A percentile compares a stretch with the other conserved stretches of the same genome.
Evolutionary conservation across 2,797 vertebrate genomes (phyloP).

Genomic region (Nothura maculosa): DNA sequence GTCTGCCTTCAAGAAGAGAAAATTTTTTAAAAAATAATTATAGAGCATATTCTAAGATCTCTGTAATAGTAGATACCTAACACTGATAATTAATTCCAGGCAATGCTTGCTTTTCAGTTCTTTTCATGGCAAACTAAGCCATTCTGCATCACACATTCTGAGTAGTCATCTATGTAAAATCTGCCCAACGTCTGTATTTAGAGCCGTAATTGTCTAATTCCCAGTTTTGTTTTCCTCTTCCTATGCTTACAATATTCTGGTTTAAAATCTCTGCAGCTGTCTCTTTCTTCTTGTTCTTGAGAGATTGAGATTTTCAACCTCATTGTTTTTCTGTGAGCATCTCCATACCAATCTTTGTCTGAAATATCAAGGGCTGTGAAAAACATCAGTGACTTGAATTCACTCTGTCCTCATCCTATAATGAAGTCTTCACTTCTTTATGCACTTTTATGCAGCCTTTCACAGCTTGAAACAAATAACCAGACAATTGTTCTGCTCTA

Average conservation of each 20-base stretch:
- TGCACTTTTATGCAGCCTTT: not conserved
- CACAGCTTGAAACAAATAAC: not conserved
- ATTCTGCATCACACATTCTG: not conserved
- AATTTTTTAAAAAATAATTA: not conserved
- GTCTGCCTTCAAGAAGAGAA: not conserved
- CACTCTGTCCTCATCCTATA: not conserved
- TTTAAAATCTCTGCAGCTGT: not conserved
- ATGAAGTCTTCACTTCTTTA: not conserved
- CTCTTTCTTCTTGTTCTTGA: not conserved
- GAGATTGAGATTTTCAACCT: not conserved
- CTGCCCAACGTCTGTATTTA: not conserved
- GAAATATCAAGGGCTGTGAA: constrained; percentile 7
- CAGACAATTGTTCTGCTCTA: not conserved
- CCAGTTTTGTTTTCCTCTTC: not conserved
- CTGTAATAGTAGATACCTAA: not conserved
- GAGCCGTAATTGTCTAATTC: not conserved
- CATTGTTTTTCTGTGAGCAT: not conserved
- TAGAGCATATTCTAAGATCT: not conserved
- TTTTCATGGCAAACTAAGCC: not conserved
- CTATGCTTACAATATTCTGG: not conserved
- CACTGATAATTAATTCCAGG: not conserved
- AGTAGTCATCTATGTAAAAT: not conserved
- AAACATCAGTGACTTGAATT: not conserved
- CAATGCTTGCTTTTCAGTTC: not conserved
- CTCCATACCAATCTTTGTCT: not conserved